A percentile compares a stretch with the other conserved stretches of the same genome.
Evolutionary conservation across 2,113 vertebrate species (phyloP).

Genomic region (Sceloporus tristichus): DNA sequence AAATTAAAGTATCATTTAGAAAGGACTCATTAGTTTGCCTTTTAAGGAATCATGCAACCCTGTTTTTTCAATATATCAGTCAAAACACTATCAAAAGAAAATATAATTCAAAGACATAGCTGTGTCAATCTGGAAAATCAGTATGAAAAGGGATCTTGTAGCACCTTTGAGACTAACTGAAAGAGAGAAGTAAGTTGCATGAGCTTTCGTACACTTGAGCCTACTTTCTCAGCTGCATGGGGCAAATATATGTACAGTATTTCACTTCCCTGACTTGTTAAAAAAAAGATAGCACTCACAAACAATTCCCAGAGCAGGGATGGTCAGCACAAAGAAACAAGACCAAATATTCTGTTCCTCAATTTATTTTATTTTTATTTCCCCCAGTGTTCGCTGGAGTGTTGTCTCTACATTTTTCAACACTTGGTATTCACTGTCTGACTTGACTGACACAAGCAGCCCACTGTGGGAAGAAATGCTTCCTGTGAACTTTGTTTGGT

Average conservation of each 20-base stretch:
- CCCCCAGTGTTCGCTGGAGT: constrained; percentile 39
- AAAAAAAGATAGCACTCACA: no score
- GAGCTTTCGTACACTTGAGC: no score
- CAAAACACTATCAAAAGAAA: neutral
- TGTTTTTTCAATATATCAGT: neutral
- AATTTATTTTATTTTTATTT: neutral
- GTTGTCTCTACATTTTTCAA: constrained; percentile 47
- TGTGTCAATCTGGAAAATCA: no score
- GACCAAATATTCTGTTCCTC: neutral
- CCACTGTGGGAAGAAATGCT: constrained; percentile 63
- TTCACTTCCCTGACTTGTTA: no score
- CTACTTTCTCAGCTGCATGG: neutral
- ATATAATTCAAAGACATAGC: no score
- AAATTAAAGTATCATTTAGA: no score
- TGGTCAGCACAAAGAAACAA: neutral
- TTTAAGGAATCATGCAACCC: neutral
- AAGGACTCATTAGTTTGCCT: no score
- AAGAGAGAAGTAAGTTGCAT: no score
- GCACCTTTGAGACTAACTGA: no score
- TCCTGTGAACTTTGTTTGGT: constrained; percentile 62
- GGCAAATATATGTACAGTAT: neutral
- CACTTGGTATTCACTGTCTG: constrained; percentile 72
- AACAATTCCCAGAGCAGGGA: no score
- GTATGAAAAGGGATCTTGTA: no score
- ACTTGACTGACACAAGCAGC: constrained; percentile 72